These are phyloP conservation scores for Adoxophyes honmai DNA, from an alignment of 1,140 invertebrate genomes.

Conservation along the genomic window DNA sequence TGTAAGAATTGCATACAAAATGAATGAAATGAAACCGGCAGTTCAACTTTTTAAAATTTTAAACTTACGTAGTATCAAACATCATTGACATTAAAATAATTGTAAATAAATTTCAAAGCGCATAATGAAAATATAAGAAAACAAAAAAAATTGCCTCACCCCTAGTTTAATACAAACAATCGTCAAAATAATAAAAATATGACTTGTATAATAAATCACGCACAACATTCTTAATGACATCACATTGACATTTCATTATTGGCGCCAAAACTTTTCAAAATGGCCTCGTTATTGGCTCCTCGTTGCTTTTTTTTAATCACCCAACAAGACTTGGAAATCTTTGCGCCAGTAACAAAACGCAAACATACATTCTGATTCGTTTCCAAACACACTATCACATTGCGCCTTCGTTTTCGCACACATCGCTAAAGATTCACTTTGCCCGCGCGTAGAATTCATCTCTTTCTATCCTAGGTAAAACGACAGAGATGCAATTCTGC, in stretches of 20 bases:
- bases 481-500: no score
- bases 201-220: conserved; percentile 18
- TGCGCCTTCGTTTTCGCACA: conserved; percentile 17
- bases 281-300: no score
- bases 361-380: conserved; percentile 13
- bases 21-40: no score
- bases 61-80: no score
- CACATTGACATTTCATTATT: neutral
- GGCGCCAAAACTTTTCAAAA: neutral
- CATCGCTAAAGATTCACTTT: no score
- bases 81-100: no score
- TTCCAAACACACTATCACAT: conserved; percentile 26
- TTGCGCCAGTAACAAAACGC: neutral
- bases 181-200: conserved; percentile 26
- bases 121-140: neutral
- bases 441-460: no score
- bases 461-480: no score
- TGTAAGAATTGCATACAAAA: no score
- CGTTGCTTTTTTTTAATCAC: no score
- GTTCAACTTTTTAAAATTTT: no score
- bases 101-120: neutral
- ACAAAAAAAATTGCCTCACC: conserved; percentile 26
- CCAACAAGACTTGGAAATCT: no score
- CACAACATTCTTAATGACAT: neutral
- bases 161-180: conserved; percentile 22